Evolutionary conservation across 2,797 vertebrate genomes (phyloP).

Genomic region (Pristis pectinata): DNA sequence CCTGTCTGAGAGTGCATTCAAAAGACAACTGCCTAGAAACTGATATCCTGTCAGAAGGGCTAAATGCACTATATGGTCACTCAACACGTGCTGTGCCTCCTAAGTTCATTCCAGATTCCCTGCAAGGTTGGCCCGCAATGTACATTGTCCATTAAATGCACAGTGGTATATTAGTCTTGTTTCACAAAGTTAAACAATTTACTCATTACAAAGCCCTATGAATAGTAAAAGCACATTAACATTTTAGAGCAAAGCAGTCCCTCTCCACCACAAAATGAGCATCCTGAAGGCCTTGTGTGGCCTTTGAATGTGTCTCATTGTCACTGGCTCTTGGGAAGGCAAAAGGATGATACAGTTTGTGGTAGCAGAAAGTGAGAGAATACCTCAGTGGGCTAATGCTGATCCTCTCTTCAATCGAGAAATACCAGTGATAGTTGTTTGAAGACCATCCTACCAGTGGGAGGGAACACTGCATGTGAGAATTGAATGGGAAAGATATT

Average conservation of each 20-base stretch:
- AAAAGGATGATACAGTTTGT: neutral
- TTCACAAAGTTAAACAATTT: neutral
- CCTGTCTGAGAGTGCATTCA: neutral
- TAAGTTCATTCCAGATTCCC: too few species aligned
- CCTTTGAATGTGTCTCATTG: neutral
- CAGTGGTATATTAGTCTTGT: too few species aligned
- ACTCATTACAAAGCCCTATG: neutral
- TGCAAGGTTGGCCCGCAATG: neutral
- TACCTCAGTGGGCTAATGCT: neutral
- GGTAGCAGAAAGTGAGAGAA: neutral
- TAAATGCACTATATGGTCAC: too few species aligned
- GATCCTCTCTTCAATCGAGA: neutral
- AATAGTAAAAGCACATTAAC: neutral
- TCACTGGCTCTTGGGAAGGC: neutral
- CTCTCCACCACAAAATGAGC: neutral
- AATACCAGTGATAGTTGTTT: neutral
- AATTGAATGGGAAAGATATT: neutral
- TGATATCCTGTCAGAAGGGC: too few species aligned
- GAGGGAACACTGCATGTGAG: neutral
- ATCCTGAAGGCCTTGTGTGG: neutral
- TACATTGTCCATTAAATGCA: neutral
- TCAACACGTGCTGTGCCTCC: too few species aligned
- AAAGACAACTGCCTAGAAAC: neutral
- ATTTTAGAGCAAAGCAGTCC: neutral
- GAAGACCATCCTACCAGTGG: neutral